phyloP scores from a whole-genome alignment of 2,888 invertebrate genomes.

The Mechanitis mazaeus region DNA sequence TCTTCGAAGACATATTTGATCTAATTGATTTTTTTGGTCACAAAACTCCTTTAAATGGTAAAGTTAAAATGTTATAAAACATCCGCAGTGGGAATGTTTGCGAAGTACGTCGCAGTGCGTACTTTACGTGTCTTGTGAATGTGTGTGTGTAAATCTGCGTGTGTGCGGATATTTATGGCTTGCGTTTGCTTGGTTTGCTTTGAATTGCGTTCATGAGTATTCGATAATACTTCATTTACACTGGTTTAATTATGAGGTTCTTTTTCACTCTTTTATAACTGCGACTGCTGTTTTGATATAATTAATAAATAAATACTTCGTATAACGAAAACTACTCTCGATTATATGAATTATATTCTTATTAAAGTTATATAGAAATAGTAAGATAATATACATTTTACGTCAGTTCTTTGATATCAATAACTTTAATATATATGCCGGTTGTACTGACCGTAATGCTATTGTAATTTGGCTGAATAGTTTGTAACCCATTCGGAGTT shows the following conservation, averaged over 20 bases:
- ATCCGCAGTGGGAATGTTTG: slow-evolving; percentile 35
- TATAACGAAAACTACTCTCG: too few relatives aligned
- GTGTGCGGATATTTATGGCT: slow-evolving; percentile 28
- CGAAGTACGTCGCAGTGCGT: slow-evolving; percentile 46
- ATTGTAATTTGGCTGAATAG: too few relatives aligned
- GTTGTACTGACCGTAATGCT: too few relatives aligned
- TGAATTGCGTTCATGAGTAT: slow-evolving; percentile 27
- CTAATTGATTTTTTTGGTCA: neutral
- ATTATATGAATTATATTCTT: too few relatives aligned
- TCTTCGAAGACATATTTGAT: too few relatives aligned
- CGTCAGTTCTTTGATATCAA: too few relatives aligned
- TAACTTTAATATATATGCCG: too few relatives aligned
- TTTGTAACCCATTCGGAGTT: too few relatives aligned
- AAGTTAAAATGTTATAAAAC: slow-evolving; percentile 7
- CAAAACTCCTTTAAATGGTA: slow-evolving; percentile 5
- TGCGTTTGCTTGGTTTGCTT: slow-evolving; percentile 21
- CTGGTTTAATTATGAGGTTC: neutral
- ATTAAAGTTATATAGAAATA: too few relatives aligned
- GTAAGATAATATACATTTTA: too few relatives aligned
- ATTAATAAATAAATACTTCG: too few relatives aligned
- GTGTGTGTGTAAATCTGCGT: slow-evolving; percentile 18
- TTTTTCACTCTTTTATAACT: neutral
- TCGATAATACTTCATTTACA: slow-evolving; percentile 16
- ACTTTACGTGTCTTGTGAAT: slow-evolving; percentile 25
- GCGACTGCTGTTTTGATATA: neutral